phyloP scores from a whole-genome alignment of 2,797 vertebrate genomes.

The Semaprochilodus insignis region DNA sequence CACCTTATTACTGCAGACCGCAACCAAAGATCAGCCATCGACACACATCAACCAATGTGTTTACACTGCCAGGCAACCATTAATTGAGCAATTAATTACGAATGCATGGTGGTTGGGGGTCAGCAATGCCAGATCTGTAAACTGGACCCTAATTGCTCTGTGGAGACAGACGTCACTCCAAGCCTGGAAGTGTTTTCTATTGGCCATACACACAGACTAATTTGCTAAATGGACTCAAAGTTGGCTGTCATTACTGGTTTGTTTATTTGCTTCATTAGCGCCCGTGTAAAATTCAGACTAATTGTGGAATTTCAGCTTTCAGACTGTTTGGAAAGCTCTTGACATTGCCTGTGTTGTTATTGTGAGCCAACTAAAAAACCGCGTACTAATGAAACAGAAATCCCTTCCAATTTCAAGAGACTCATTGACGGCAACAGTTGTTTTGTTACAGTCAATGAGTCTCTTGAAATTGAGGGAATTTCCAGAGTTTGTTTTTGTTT shows the following conservation, averaged over 20 bases:
- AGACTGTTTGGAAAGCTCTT: not conserved
- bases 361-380: not conserved
- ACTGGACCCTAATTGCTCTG: slow-evolving; percentile 36
- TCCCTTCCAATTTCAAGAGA: not conserved
- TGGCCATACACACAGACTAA: not conserved
- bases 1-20: slow-evolving; percentile 23
- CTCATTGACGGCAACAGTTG: not conserved
- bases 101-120: slow-evolving; percentile 30
- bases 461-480: not conserved
- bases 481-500: not conserved
- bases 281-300: slow-evolving; percentile 12
- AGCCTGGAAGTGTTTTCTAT: not conserved
- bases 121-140: slow-evolving; percentile 42
- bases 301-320: slow-evolving; percentile 6
- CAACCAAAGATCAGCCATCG: slow-evolving; percentile 39
- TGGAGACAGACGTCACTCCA: not conserved
- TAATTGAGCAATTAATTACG: slow-evolving; percentile 57
- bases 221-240: not conserved
- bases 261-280: slow-evolving; percentile 10
- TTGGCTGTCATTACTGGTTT: slow-evolving; percentile 2
- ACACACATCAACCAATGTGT: slow-evolving; percentile 38
- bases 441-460: not conserved
- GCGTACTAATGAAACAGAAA: slow-evolving; percentile 1
- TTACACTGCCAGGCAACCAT: slow-evolving; percentile 33
- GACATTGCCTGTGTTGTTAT: not conserved